Evolutionary conservation across 2,113 vertebrate species (phyloP), one percentile per base, ranked within the genome.

Genomic region (Ctenodactylus gundi): DNA sequence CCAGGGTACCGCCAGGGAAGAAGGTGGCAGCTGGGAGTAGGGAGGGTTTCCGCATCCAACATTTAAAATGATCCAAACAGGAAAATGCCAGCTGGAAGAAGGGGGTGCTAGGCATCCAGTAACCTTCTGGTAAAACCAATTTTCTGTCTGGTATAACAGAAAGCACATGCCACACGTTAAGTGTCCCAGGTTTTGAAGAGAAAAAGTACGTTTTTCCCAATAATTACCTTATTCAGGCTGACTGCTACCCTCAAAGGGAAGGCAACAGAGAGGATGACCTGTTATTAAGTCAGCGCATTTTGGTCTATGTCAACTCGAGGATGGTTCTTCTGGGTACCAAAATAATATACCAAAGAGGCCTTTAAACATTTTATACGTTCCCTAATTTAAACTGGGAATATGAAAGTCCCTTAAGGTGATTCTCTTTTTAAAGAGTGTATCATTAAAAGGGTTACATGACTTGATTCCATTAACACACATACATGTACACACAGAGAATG

Each of bases 381-480:
- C 97, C 80, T 97, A 96, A 97, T 84, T 96, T 72, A 96, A 96
- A 90, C 90, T 88, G 96, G 96, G 97, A 96, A 95, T 98, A 96
- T 96, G 95, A 95, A 53, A 86, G 98, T 97, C 98, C 96, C 75
- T 92, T 97, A 97, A 96, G 92, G 92, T 89, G 97, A 98, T 97
- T 98, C 96, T 96, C 95, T 97, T 98, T 98, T 94, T 93, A 97
- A 97, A 97, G 0, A n/a, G 96, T 64, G 46, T 96, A 98, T 98
- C 98, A 97, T 95, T 98, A 97, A 97, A 94, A 96, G 92, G 94
- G 97, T 95, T 96, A 96, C 95, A 95, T 85, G 53, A 84, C 96
- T 91, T 95, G 94, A 97, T 96, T 97, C 94, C 93, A 98, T 92
- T 89, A 93, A 97, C 89, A 81, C 92, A 94, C 94, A 41, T 55